Evolutionary conservation across 2,888 invertebrate genomes (phyloP).

Genomic region (Xestia c-nigrum): DNA sequence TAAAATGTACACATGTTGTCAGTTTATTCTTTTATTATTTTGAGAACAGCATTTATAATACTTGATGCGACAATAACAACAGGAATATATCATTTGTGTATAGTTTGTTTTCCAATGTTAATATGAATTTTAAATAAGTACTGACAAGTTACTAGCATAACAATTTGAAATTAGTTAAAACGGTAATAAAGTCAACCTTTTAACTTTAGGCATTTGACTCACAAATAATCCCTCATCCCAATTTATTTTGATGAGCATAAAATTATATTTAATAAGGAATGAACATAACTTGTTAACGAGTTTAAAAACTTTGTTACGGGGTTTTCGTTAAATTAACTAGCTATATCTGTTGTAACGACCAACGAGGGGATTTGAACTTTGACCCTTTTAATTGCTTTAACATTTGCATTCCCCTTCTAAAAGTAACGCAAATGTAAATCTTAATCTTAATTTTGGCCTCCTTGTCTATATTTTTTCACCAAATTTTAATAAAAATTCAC

Average conservation of each 20-base stretch:
- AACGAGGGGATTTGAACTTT: slow-evolving; percentile 37
- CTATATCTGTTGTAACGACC: slow-evolving; percentile 36
- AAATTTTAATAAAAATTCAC: slow-evolving; percentile 21
- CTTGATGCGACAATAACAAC: too few relatives aligned
- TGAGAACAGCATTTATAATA: not conserved
- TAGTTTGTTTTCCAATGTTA: not conserved
- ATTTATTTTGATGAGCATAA: slow-evolving; percentile 40
- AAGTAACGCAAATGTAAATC: slow-evolving; percentile 31
- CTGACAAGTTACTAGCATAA: not conserved
- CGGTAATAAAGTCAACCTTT: slow-evolving; percentile 36
- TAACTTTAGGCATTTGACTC: slow-evolving; percentile 33
- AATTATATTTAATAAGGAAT: slow-evolving; percentile 46
- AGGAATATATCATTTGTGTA: too few relatives aligned
- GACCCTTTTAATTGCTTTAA: slow-evolving; percentile 30
- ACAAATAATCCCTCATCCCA: slow-evolving; percentile 13
- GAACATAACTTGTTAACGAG: slow-evolving; percentile 54
- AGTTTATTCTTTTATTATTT: not conserved
- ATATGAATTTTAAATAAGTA: slow-evolving; percentile 5
- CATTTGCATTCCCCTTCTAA: slow-evolving; percentile 18
- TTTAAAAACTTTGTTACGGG: slow-evolving; percentile 40
- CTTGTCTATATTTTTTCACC: slow-evolving; percentile 19
- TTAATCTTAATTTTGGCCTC: slow-evolving; percentile 20
- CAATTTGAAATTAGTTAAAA: slow-evolving; percentile 15
- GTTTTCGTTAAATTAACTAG: slow-evolving; percentile 43
- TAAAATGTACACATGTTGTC: not conserved